These are phyloP conservation scores for Chiroxiphia lanceolata DNA, from an alignment of 2,797 vertebrate species.

Conservation along the genomic window DNA sequence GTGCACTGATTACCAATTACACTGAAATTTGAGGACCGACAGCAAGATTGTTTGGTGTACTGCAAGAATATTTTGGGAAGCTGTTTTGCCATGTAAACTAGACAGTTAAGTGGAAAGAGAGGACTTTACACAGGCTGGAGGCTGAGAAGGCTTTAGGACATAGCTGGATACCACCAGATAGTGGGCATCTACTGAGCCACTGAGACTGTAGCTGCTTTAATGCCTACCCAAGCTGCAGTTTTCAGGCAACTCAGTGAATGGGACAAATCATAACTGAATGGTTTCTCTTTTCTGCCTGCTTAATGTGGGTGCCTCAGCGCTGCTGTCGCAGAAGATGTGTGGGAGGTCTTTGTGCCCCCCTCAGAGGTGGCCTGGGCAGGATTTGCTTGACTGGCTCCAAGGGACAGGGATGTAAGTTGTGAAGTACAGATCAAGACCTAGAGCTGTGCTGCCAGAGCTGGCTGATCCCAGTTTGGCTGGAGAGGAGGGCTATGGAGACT, in stretches of 20 bases:
- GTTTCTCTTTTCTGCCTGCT: not conserved
- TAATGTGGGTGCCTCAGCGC: not conserved
- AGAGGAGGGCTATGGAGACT: not conserved
- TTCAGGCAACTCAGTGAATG: not conserved
- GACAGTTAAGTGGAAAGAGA: not conserved
- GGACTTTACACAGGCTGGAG: not conserved
- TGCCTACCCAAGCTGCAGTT: not conserved
- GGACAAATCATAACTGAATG: not conserved
- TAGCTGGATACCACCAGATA: not conserved
- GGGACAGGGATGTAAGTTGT: not conserved
- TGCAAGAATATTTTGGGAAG: not conserved
- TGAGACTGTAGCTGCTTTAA: not conserved
- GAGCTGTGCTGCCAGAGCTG: not conserved
- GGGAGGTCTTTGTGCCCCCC: not conserved
- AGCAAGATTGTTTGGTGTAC: not conserved
- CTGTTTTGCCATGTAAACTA: not conserved
- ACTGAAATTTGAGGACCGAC: not conserved
- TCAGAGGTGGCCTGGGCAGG: not conserved
- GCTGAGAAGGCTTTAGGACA: not conserved
- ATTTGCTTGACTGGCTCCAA: not conserved
- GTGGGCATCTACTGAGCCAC: not conserved
- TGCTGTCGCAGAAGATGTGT: not conserved
- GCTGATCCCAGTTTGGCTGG: not conserved
- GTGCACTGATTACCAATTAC: constrained; percentile 39
- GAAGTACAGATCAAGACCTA: not conserved